Evolutionary conservation across 2,888 invertebrate species (phyloP), one percentile per base, ranked within the genome.

Genomic region (Cryptus armator): DNA sequence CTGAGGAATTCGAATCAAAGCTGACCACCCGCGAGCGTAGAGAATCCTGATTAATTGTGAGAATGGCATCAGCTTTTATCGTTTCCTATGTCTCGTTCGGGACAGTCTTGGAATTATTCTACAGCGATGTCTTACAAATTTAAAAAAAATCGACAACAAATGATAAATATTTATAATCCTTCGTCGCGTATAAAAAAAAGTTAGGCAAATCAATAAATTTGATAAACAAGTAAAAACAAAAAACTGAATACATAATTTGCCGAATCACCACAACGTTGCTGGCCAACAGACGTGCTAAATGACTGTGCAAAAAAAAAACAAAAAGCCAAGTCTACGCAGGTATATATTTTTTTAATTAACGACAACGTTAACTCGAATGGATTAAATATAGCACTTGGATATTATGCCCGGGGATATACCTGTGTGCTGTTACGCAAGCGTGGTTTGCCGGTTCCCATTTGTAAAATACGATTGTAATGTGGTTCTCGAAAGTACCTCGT

Each of bases 11-110:
- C 82, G 88, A 88, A 87, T 83, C 81, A 80, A 64, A 83, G 71
- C 81, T 84, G 91, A 86, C 91, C 91, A 91, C 91, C 91, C 89
- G 88, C 87, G 89, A 89, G 89, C 90, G 90, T 90, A 81, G 87
- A 90, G 76, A 91, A 91, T 83, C 62, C 66, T 70, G 78, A 86
- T 89, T 88, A 88, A 90, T 85, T 48, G 64, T 46, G 64, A 64
- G 46, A 56, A n/a, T 24, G 16, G 68, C 14, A 19, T 19, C 19
- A 37, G 24, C 46, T 16, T 12, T 66, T 59, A 32, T 67, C 32
- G 6, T 32, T 6, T n/a, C 32, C 48, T 44, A 56, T 7, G 56
- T 44, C 29, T 76, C 43, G 32, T 66, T 66, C 9, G 66, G 37
- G 37, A 37, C 37, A 2, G 16, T 56, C 56, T 56, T 24, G 56